These are phyloP conservation scores for human DNA, from an alignment of 2,113 vertebrate species.

Conservation along the genomic window GRCh38 chr18:48683501-48684000, in stretches of 20 bases:
- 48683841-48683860: accelerated
- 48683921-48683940: not conserved
- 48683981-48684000: accelerated
- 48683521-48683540: not conserved
- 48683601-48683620: not conserved
- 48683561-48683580: not conserved
- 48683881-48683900: not conserved
- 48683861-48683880: not conserved
- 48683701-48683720: conserved; percentile 47
- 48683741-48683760: not conserved
- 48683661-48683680: not conserved
- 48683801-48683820: not conserved
- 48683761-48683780: not conserved
- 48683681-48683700: not conserved
- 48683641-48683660: not conserved
- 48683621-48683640: not conserved
- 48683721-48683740: not conserved
- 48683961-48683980: accelerated
- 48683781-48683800: not conserved
- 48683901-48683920: not conserved
- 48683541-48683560: not conserved
- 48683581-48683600: not conserved
- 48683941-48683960: not conserved
- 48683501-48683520: not conserved
- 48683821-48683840: accelerated